Evolutionary conservation across 2,888 invertebrate species (phyloP), one percentile per base, ranked within the genome.

Genomic region (Pseudococcus jackbeardsleyi): DNA sequence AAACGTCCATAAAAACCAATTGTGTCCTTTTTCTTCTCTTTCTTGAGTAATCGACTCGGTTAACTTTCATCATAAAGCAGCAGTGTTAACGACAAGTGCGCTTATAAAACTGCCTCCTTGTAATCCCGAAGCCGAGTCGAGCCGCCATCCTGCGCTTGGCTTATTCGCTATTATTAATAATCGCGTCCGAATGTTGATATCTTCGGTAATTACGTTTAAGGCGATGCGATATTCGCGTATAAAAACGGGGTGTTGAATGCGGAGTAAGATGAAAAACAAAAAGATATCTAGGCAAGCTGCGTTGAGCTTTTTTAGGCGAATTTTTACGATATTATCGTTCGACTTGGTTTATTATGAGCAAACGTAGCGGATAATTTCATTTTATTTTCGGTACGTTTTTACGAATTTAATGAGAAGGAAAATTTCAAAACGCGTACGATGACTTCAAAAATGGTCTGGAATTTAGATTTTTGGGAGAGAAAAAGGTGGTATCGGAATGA

Each of bases 41-140:
- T 86, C 86, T 86, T 86, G 48, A 68, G 48, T 88, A 79, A 79
- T 88, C 88, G 82, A 82, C 33, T 88, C 54, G 54, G 50, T 82
- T 39, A 88, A 88, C 88, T 88, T 88, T 88, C 88, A 88, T 88
- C 88, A 59, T 88, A 88, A 88, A 88, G 59, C 59, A 79, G 26
- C 39, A 39, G 86, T 59, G 68, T 86, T 82, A 82, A 82, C 79
- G 79, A 82, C 79, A 82, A 82, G 42, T 46, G 9, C 19, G 79
- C 42, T 82, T 82, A 46, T 82, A 82, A 82, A 82, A 82, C 42
- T 46, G 46, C 79, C 19, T 82, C 79, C 42, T 82, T 46, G 46
- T 82, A 82, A 82, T 33, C 79, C 26, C 26, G 26, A 33, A 33
- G 26, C 26, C 22, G 12, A 42, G 42, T 9, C 42, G 42, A 42